These are phyloP conservation scores for Drosophila pectinifera DNA, from an alignment of 1,140 invertebrate species.

Conservation along the genomic window DNA sequence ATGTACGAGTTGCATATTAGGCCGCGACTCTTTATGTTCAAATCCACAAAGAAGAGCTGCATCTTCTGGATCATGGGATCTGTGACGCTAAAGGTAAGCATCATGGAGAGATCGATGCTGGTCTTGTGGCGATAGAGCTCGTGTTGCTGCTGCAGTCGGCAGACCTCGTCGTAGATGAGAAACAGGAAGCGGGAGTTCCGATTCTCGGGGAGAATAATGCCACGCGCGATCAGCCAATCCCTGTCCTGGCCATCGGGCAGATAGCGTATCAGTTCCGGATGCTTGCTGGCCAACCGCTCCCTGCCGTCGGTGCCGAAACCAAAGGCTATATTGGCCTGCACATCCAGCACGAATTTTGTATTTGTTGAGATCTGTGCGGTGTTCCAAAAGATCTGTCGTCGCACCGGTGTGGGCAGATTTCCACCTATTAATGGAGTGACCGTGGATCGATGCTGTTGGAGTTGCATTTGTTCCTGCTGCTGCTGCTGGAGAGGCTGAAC, in stretches of 20 bases:
- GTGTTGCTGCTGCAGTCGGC: slow-evolving; percentile 68
- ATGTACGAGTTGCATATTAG: slow-evolving; percentile 81
- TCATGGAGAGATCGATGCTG: slow-evolving; percentile 73
- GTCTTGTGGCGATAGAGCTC: slow-evolving; percentile 69
- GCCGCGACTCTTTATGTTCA: slow-evolving; percentile 83
- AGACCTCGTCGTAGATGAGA: slow-evolving; percentile 80
- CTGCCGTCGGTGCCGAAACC: slow-evolving; percentile 80
- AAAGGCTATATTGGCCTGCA: slow-evolving; percentile 82
- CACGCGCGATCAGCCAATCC: slow-evolving; percentile 72
- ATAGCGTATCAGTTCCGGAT: slow-evolving; percentile 83
- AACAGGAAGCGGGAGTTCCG: slow-evolving; percentile 80
- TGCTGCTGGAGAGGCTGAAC: slow-evolving; percentile 27
- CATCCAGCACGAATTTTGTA: slow-evolving; percentile 82
- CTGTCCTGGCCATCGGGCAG: slow-evolving; percentile 80
- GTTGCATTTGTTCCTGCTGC: slow-evolving; percentile 29
- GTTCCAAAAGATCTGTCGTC: slow-evolving; percentile 83
- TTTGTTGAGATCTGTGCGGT: slow-evolving; percentile 75
- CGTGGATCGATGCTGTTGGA: slow-evolving; percentile 11
- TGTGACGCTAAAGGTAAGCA: slow-evolving; percentile 76
- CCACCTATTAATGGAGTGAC: slow-evolving; percentile 54
- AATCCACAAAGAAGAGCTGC: slow-evolving; percentile 79
- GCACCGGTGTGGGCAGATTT: slow-evolving; percentile 61
- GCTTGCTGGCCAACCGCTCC: slow-evolving; percentile 81
- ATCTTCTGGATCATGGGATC: slow-evolving; percentile 83
- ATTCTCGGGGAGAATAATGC: slow-evolving; percentile 77